Conservation (phyloP, 2,113 vertebrate genomes). For the Corydoras maculifer region DNA sequence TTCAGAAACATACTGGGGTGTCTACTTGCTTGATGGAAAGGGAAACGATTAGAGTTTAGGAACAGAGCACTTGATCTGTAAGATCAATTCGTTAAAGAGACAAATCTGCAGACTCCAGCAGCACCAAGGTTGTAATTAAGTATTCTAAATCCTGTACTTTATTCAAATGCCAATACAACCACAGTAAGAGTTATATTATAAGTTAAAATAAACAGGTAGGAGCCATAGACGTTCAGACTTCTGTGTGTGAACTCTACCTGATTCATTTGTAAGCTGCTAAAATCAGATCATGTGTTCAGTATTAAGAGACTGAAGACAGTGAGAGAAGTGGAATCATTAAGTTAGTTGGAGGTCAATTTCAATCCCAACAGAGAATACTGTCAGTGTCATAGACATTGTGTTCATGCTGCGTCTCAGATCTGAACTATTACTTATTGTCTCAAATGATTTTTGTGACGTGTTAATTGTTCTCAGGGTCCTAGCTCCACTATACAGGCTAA, state of each 20-base stretch:
- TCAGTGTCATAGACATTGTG: no score
- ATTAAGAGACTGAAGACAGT: not conserved
- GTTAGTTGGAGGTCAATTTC: not conserved
- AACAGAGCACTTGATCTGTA: not conserved
- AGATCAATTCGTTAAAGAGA: no score
- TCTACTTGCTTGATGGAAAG: slow-evolving; percentile 39
- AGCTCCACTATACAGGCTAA: not conserved
- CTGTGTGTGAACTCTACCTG: not conserved
- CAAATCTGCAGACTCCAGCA: not conserved
- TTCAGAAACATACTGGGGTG: slow-evolving; percentile 54
- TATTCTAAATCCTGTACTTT: not conserved
- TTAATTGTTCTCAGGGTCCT: slow-evolving; percentile 12
- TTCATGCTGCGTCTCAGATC: no score
- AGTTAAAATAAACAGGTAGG: no score
- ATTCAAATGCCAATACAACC: not conserved
- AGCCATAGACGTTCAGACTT: not conserved
- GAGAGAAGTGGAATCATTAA: no score
- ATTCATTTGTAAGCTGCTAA: not conserved
- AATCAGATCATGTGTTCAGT: not conserved
- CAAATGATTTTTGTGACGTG: no score
- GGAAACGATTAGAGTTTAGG: not conserved
- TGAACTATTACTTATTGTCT: no score
- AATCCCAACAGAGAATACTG: not conserved
- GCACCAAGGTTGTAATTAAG: not conserved
- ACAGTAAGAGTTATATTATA: not conserved